A percentile compares a stretch with the other conserved stretches of the same genome.
These are phyloP conservation scores for Cyrtorhinus lividipennis DNA, from an alignment of 1,140 invertebrate genomes.

Conservation along the genomic window DNA sequence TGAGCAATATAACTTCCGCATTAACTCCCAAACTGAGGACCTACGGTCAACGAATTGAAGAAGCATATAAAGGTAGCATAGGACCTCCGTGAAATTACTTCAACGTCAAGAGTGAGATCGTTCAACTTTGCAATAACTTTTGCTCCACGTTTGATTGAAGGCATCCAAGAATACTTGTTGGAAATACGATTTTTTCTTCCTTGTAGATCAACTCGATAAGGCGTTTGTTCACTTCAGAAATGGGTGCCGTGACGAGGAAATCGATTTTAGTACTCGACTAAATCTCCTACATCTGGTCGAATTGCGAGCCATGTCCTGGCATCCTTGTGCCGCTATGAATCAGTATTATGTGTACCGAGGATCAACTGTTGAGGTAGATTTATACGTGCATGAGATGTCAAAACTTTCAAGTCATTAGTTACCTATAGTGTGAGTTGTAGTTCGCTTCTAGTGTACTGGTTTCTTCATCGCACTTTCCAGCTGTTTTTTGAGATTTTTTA, in stretches of 20 bases:
- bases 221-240: constrained; percentile 72
- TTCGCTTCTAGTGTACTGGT: neutral
- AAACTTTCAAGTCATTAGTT: neutral
- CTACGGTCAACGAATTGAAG: constrained; percentile 56
- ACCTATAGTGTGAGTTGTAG: neutral
- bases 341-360: constrained; percentile 3
- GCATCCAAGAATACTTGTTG: too few species aligned
- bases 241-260: constrained; percentile 59
- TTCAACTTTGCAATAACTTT: too few species aligned
- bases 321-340: neutral
- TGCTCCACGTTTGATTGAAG: too few species aligned
- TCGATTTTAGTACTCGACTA: constrained; percentile 64
- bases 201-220: constrained; percentile 45
- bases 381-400: too few species aligned
- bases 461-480: too few species aligned
- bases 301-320: constrained; percentile 70
- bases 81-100: too few species aligned
- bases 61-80: constrained; percentile 57
- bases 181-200: too few species aligned
- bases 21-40: constrained; percentile 56
- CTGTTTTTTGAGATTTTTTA: too few species aligned
- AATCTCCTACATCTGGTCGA: constrained; percentile 78
- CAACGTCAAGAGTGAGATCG: too few species aligned
- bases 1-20: constrained; percentile 43
- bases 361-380: neutral